These are phyloP conservation scores for Sparidentex hasta DNA, from an alignment of 2,797 vertebrate species.

Conservation along the genomic window DNA sequence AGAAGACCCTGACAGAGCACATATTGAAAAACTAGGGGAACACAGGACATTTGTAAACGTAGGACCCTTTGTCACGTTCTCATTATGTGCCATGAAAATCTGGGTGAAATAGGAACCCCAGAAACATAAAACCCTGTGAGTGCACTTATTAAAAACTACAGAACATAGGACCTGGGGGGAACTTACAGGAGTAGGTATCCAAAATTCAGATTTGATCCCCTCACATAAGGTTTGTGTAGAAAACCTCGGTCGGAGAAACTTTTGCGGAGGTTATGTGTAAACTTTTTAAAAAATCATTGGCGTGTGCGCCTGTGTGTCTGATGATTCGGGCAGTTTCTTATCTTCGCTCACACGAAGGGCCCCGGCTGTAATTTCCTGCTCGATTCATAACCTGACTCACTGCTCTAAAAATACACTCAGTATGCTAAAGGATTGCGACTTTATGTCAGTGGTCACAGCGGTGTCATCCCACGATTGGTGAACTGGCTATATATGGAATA, in stretches of 20 bases:
- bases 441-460: constrained; percentile 14
- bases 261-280: background rate
- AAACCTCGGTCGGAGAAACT: background rate
- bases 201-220: constrained; percentile 15
- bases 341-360: background rate
- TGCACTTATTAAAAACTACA: no score
- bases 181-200: background rate
- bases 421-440: constrained; percentile 15
- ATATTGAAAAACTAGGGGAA: no score
- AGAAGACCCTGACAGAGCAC: no score
- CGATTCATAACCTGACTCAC: constrained; percentile 10
- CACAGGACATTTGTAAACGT: no score
- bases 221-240: background rate
- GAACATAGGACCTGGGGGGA: background rate
- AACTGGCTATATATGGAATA: constrained; percentile 44
- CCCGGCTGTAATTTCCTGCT: background rate
- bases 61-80: no score
- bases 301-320: background rate
- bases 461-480: constrained; percentile 11
- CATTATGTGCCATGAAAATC: no score
- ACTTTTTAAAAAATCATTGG: background rate
- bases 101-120: no score
- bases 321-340: constrained; percentile 2
- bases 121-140: no score
- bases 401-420: constrained; percentile 22